Percentiles rank a stretch among this genome's conserved stretches.
Conservation (phyloP, 2,113 vertebrate species). For the Thamnaconus septentrionalis region DNA sequence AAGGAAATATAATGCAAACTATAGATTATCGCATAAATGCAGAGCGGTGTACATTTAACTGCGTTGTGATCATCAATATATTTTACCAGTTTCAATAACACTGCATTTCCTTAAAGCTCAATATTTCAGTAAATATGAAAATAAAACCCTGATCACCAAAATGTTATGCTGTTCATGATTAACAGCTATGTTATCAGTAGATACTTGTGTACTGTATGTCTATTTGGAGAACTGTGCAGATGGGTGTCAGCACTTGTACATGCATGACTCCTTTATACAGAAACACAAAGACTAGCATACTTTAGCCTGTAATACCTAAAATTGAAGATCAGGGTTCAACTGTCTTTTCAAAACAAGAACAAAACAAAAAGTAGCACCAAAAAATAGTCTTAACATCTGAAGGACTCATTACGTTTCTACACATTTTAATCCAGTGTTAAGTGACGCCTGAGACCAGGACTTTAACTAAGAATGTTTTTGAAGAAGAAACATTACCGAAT, state of each 20-base stretch:
- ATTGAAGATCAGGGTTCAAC: neutral
- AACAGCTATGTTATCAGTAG: too few species aligned
- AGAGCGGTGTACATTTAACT: too few species aligned
- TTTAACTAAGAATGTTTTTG: constrained; percentile 2
- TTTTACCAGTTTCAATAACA: too few species aligned
- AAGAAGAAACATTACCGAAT: neutral
- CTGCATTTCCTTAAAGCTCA: too few species aligned
- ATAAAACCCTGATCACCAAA: too few species aligned
- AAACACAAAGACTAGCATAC: neutral
- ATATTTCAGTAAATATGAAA: too few species aligned
- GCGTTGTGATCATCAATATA: too few species aligned
- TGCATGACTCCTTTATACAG: constrained; percentile 20
- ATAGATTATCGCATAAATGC: too few species aligned
- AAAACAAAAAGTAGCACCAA: neutral
- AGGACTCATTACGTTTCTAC: constrained; percentile 13
- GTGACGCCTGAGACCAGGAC: constrained; percentile 28
- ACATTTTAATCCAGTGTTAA: constrained; percentile 54
- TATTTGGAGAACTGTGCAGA: too few species aligned
- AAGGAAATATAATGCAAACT: too few species aligned
- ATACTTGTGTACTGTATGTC: too few species aligned
- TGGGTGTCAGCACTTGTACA: neutral
- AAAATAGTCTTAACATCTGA: neutral
- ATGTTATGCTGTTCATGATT: too few species aligned
- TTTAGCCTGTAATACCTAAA: neutral
- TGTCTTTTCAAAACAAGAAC: neutral